Base-by-base conservation (phyloP, 2,113 vertebrate species). In the Platichthys stellatus region DNA sequence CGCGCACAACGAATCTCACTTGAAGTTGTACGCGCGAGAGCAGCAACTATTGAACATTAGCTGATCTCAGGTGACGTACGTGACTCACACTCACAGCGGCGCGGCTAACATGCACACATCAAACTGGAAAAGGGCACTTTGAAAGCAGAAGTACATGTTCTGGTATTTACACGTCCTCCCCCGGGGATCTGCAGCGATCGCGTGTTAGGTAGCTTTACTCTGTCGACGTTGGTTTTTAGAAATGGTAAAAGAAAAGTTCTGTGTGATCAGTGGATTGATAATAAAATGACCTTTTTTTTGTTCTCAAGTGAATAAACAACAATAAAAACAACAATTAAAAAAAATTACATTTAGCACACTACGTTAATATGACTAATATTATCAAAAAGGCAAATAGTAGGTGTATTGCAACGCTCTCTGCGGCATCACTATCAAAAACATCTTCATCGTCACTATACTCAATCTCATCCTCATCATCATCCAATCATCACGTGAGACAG, bases 301-400 rank as follows among this genome's bases (percentile, higher is more conserved):
- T 85, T 80, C 76, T 85, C 76, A 82, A 79, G 74, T 87, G 66
- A 90, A 89, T 81, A 86, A 82, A 87, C 86, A 82, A 85, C 69
- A 88, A 89, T 17, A 91, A 73, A 12, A 89, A 72, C 24, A 78
- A 83, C 45, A 74, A 81, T 26, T 54, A 84, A 78, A 68, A 76
- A 74, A 81, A 40, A 43, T 15, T 74, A 90, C 71, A 86, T 73
- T 86, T 77, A 89, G 66, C 75, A 76, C 72, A 68, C 91, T 92
- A 93, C 81, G 72, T 86, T 90, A 90, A 91, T 89, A 91, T 45
- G 65, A 93, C 91, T 90, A 92, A 85, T 85, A 87, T 90, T 81
- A 91, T 93, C 88, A 90, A 90, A 86, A 93, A 93, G 81, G 84
- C 78, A 94, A 92, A 93, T 71, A 72, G 87, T 70, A 69, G 81